Evolutionary conservation across 2,797 vertebrate species (phyloP), one percentile per base, ranked within the genome.

Genomic region (Arremon brunneinucha): DNA sequence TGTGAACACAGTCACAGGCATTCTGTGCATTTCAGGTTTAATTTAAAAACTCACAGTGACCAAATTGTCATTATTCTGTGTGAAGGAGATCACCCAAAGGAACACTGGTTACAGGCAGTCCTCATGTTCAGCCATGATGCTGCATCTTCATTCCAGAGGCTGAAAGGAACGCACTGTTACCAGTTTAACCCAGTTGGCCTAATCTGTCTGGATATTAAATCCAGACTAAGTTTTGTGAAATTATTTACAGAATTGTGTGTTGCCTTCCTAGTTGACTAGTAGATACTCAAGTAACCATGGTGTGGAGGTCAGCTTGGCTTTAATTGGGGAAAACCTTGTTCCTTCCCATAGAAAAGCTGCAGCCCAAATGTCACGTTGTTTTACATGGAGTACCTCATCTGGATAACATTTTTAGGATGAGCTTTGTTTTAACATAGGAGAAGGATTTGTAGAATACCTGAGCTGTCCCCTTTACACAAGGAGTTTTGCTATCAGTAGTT

Each of bases 121-220:
- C 37, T 89, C 70, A 14, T 0, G 0, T 30, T 63, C 39, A 41
- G 52, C 30, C 6, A 0, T 2, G 6, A 30, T 17, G 20, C 18
- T n/a, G 28, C 20, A 8, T 32, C 44, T 27, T 55, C n/a, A 14
- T 53, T 37, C n/a, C 18, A 17, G n/a, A 67, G 23, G 30, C 27
- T 11, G n/a, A 63, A 75, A 67, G 30, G 41, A 57, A 21, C 1
- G 18, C 9, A 32, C 30, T 11, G 28, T 57, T 14, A 24, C 20
- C 3, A 5, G 28, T 6, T 32, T 37, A 62, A 71, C 18, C 13
- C 30, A 71, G 37, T 16, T 53, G 34, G 7, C 11, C 20, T 55
- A 1, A 49, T 23, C 18, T 15, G 17, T 32, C 56, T 46, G 26
- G 11, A 7, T 50, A 50, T 20, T 43, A 56, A 76, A 76, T 49